A percentile compares a stretch with the other conserved stretches of the same genome.
Conservation (phyloP, 2,113 vertebrate species). For the Picathartes gymnocephalus region DNA sequence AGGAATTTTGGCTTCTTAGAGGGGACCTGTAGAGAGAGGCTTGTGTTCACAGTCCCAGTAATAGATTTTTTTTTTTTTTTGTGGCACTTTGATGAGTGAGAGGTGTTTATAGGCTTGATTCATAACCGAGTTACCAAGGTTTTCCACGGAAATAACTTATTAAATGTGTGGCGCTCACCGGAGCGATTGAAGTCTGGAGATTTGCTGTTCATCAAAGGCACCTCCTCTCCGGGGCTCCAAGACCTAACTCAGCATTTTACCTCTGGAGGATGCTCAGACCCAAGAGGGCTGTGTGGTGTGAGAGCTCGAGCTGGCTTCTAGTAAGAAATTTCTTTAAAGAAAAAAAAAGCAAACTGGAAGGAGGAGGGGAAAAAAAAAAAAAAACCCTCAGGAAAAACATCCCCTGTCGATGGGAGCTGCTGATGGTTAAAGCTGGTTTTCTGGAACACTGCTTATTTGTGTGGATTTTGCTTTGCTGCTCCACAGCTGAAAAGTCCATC, state of each 20-base stretch:
- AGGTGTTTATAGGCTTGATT: slow-evolving; percentile 80
- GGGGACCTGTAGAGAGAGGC: slow-evolving; percentile 45
- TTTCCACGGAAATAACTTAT: slow-evolving; percentile 83
- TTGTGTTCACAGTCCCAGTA: slow-evolving; percentile 58
- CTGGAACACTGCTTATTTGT: slow-evolving; percentile 59
- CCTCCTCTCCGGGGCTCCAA: background rate
- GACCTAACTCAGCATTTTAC: slow-evolving; percentile 49
- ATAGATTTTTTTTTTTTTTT: slow-evolving; percentile 43
- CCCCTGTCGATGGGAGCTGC: background rate
- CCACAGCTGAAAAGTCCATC: background rate
- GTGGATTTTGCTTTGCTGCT: slow-evolving; percentile 11
- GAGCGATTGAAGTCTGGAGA: slow-evolving; percentile 65
- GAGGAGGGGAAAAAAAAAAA: background rate
- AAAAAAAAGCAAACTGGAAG: background rate
- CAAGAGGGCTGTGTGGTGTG: background rate
- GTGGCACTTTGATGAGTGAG: slow-evolving; percentile 72
- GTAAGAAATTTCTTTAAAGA: background rate
- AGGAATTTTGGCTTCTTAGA: slow-evolving; percentile 13
- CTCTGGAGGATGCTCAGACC: slow-evolving; percentile 15
- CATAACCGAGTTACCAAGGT: slow-evolving; percentile 70
- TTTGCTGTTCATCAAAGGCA: slow-evolving; percentile 68
- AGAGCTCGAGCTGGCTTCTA: background rate
- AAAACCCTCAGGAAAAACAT: slow-evolving; percentile 1
- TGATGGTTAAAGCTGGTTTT: slow-evolving; percentile 45
- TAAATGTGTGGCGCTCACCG: slow-evolving; percentile 64